phyloP scores from a whole-genome alignment of 2,113 vertebrate species.

The Cyanoramphus novaezelandiae region DNA sequence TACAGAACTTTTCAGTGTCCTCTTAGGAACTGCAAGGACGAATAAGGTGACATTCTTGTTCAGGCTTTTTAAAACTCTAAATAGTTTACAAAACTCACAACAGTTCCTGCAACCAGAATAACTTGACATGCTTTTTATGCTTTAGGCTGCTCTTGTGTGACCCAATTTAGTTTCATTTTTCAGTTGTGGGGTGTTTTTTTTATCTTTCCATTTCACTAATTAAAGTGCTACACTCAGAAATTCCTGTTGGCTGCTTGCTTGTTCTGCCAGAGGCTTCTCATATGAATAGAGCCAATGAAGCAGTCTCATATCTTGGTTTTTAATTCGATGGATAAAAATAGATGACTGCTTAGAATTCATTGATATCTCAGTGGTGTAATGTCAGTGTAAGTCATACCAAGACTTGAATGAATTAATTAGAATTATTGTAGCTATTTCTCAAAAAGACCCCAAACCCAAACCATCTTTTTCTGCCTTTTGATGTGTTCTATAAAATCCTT shows the following conservation, averaged over 20 bases:
- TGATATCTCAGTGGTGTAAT: background rate
- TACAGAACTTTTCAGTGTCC: background rate
- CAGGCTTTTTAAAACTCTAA: background rate
- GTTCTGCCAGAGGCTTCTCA: slow-evolving; percentile 1
- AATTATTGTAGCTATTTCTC: background rate
- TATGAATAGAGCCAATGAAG: background rate
- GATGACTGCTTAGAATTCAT: background rate
- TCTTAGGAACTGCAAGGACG: background rate
- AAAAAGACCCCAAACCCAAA: background rate
- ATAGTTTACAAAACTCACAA: background rate
- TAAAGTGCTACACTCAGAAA: slow-evolving; percentile 23
- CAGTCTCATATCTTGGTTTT: background rate
- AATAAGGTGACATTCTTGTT: background rate
- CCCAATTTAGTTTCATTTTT: slow-evolving; percentile 42
- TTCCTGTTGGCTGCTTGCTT: slow-evolving; percentile 23
- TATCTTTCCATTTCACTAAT: slow-evolving; percentile 37
- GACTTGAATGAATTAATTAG: background rate
- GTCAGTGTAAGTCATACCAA: background rate
- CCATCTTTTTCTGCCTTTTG: background rate
- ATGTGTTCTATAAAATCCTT: background rate
- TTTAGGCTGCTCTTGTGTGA: slow-evolving; percentile 24
- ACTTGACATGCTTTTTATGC: slow-evolving; percentile 1
- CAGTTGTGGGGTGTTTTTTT: background rate
- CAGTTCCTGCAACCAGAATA: background rate
- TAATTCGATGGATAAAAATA: background rate